These are phyloP conservation scores for Gallinago paraguaiae DNA, from an alignment of 2,113 vertebrate genomes.

Conservation along the genomic window DNA sequence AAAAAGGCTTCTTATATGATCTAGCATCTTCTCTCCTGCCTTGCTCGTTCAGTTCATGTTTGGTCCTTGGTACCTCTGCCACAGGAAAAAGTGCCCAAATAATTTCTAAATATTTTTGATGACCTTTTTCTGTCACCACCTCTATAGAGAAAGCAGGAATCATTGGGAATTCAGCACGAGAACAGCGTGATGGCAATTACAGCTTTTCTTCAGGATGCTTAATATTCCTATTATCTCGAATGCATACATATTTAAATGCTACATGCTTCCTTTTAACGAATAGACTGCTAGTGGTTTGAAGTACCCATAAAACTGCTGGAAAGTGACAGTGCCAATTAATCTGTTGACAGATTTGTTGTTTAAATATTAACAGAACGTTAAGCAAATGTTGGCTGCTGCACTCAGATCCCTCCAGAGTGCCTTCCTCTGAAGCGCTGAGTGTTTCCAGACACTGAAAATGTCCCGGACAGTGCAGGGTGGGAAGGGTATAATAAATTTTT, in stretches of 20 bases:
- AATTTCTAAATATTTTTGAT: not conserved
- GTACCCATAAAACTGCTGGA: conserved; percentile 60
- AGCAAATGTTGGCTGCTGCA: conserved; percentile 46
- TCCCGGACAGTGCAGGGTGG: not conserved
- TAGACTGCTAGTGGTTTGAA: conserved; percentile 22
- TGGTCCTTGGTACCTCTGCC: not conserved
- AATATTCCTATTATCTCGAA: not conserved
- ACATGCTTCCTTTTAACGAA: conserved; percentile 16
- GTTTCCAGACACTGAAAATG: not conserved
- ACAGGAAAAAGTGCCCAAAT: not conserved
- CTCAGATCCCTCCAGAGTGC: not conserved
- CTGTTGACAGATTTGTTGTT: conserved; percentile 70
- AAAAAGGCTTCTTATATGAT: not conserved
- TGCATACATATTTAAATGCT: conserved; percentile 31
- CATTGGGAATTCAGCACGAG: not conserved
- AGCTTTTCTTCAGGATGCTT: not conserved
- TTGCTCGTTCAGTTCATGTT: not conserved
- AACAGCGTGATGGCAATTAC: not conserved
- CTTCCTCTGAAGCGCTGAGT: not conserved
- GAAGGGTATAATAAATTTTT: not conserved
- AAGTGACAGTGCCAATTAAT: conserved; percentile 68
- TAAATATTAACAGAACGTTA: conserved; percentile 65
- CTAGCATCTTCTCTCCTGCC: not conserved
- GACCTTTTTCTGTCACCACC: not conserved
- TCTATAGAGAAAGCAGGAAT: not conserved